These are phyloP conservation scores for Amphimallon solstitiale DNA, from an alignment of 2,888 invertebrate genomes.

Conservation along the genomic window DNA sequence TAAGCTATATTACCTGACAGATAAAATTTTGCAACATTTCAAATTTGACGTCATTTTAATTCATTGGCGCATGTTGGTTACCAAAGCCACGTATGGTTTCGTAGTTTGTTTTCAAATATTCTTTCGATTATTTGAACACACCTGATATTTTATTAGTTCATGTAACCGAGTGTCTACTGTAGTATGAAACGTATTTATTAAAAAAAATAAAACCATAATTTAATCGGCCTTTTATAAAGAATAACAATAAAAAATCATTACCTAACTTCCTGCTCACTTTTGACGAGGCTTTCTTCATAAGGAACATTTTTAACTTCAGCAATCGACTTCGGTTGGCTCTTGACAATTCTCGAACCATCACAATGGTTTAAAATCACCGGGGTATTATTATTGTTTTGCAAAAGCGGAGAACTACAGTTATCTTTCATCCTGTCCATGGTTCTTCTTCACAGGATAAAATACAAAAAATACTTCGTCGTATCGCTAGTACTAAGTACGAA, in stretches of 20 bases:
- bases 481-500: conserved; percentile 14
- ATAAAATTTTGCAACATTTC: no score
- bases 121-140: no score
- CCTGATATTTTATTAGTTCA: no score
- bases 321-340: conserved; percentile 11
- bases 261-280: conserved; percentile 19
- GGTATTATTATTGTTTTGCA: conserved; percentile 13
- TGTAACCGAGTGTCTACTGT: no score
- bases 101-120: no score
- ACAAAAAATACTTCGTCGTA: neutral
- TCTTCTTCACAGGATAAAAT: neutral
- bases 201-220: no score
- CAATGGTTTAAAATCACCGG: neutral
- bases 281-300: conserved; percentile 1
- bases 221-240: no score
- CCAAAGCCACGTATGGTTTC: no score
- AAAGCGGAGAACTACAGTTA: conserved; percentile 14
- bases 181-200: no score
- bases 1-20: no score
- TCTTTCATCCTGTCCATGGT: conserved; percentile 17
- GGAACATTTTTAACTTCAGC: neutral
- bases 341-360: neutral
- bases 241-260: neutral
- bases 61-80: no score
- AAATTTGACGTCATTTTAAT: no score